Evolutionary conservation across 2,888 invertebrate genomes (phyloP).

Genomic region (Physocephala rufipes): DNA sequence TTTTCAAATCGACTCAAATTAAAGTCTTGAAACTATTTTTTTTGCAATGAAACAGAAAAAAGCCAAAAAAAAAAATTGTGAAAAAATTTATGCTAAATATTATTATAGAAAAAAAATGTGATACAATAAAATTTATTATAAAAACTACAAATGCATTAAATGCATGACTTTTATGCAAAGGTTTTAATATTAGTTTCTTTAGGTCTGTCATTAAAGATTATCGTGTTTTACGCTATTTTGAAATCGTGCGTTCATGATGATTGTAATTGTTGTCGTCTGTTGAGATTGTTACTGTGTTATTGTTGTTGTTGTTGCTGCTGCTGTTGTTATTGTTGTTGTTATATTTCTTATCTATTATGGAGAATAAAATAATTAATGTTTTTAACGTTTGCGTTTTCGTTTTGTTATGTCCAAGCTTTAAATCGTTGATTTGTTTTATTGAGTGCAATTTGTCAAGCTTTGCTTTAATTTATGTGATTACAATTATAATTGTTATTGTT

Average conservation of each 20-base stretch:
- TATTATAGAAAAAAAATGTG: too few species aligned
- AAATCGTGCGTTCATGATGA: conserved; percentile 3
- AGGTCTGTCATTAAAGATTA: background rate
- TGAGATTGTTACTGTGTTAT: background rate
- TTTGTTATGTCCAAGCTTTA: background rate
- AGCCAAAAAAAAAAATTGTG: background rate
- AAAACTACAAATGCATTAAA: too few species aligned
- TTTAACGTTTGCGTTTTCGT: background rate
- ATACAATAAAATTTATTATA: too few species aligned
- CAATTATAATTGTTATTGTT: too few species aligned
- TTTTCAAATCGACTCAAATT: too few species aligned
- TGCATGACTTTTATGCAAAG: conserved; percentile 5
- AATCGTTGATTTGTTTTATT: conserved; percentile 32
- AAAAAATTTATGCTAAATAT: too few species aligned
- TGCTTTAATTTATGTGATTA: conserved; percentile 20
- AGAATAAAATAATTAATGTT: background rate
- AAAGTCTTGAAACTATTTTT: too few species aligned
- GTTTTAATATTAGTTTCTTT: background rate
- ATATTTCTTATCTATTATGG: too few species aligned
- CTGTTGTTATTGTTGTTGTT: background rate
- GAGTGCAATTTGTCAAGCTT: conserved; percentile 36
- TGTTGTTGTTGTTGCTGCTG: background rate
- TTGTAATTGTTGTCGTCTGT: background rate
- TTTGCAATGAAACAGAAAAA: background rate
- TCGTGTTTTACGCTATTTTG: background rate